A percentile compares a stretch with the other conserved stretches of the same genome.
These are phyloP conservation scores for Loripinus fragilis DNA, from an alignment of 2,888 invertebrate genomes.

Conservation along the genomic window DNA sequence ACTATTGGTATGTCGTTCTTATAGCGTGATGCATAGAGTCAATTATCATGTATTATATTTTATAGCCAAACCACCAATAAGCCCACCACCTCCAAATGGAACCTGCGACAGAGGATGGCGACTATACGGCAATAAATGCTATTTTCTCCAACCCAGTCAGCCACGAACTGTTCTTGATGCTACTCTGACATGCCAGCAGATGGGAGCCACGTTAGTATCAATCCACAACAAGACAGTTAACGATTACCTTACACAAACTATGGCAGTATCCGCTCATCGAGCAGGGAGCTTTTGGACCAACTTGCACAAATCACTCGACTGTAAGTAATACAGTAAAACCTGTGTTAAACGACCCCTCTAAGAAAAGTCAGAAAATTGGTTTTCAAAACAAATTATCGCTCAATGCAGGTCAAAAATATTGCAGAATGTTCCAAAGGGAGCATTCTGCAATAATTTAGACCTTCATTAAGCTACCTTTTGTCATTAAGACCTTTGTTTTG, in stretches of 20 bases:
- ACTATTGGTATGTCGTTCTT: too few species aligned
- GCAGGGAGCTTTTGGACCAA: slow-evolving; percentile 67
- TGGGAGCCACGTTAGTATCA: slow-evolving; percentile 60
- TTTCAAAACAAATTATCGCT: too few species aligned
- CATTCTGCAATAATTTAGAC: too few species aligned
- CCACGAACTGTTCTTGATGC: slow-evolving; percentile 61
- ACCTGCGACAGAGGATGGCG: slow-evolving; percentile 63
- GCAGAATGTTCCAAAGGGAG: too few species aligned
- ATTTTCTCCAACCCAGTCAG: slow-evolving; percentile 52
- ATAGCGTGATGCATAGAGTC: too few species aligned
- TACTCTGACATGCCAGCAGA: slow-evolving; percentile 56
- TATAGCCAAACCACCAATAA: slow-evolving; percentile 62
- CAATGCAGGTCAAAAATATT: too few species aligned
- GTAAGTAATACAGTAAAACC: too few species aligned
- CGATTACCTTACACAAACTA: slow-evolving; percentile 51
- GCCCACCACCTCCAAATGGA: slow-evolving; percentile 65
- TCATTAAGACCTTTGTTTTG: too few species aligned
- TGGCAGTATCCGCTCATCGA: slow-evolving; percentile 43
- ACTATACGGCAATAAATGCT: slow-evolving; percentile 56
- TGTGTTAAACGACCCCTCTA: too few species aligned
- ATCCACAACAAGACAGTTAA: slow-evolving; percentile 63
- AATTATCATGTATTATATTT: too few species aligned
- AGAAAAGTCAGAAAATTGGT: too few species aligned
- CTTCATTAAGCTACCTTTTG: too few species aligned
- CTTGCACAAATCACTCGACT: slow-evolving; percentile 62